Evolutionary conservation across 2,888 invertebrate genomes (phyloP), one percentile per base, ranked within the genome.

Genomic region (Cephus sareptanus): DNA sequence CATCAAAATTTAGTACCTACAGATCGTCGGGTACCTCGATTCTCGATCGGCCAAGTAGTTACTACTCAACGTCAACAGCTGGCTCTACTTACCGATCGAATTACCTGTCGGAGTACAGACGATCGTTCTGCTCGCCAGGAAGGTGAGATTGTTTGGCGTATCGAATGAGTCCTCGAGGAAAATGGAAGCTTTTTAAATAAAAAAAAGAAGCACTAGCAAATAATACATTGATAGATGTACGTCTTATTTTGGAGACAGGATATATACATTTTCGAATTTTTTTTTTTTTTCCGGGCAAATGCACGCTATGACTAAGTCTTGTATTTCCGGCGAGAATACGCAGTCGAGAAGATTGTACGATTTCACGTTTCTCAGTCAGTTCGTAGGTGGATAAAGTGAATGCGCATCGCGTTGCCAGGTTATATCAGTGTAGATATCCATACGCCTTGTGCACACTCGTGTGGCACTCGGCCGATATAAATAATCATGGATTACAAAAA

Each of bases 1-100:
- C 84, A 11, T 81, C 88, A 69, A 90, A 88, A 81, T 85, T 86
- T 78, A 84, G 77, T 79, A 85, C 82, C 76, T 89, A 86, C 81
- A 84, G 88, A 73, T 81, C 88, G n/a, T 75, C 76, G 13, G 81
- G 76, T 73, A 15, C 80, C 12, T 76, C 84, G 69, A 79, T 87
- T 56, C 79, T 85, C 79, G 82, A 85, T 83, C 85, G 85, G 70
- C 77, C 80, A 84, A 80, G 82, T 81, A 84, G 85, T 82, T 87
- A 80, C 83, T 87, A 87, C 79, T 83, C 86, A 79, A 76, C 81
- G 13, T 79, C 84, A 33, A 82, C 83, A 83, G 83, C 82, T 81
- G 87, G 56, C 9, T 71, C 71, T 31, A 71, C 33, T 34, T 71
- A 71, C 34, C 71, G 71, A 11, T 71, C 71, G 83, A 84, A 82